A percentile compares a stretch with the other conserved stretches of the same genome.
Evolutionary conservation across 2,797 vertebrate genomes (phyloP).

Genomic region (Gadopsis marmoratus): DNA sequence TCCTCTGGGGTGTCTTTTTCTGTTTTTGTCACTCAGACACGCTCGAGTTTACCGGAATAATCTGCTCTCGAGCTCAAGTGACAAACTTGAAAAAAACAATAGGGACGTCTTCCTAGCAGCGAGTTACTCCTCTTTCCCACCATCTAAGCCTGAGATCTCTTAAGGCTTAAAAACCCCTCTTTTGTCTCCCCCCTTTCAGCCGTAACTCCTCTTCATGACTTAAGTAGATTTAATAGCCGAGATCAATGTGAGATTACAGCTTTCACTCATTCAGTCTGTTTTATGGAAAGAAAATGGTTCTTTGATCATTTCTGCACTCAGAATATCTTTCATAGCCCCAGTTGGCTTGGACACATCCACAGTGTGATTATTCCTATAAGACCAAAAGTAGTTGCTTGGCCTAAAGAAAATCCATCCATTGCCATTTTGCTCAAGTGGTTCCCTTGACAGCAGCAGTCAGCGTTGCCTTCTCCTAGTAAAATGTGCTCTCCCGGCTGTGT

Average conservation of each 20-base stretch:
- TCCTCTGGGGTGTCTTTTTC: conserved; percentile 67
- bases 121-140: conserved; percentile 18
- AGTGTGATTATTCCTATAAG: conserved; percentile 33
- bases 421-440: conserved; percentile 63
- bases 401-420: conserved; percentile 69
- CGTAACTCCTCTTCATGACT: conserved; percentile 44
- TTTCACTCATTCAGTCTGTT: conserved; percentile 42
- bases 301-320: conserved; percentile 40
- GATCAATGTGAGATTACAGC: conserved; percentile 61
- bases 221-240: conserved; percentile 53
- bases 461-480: conserved; percentile 64
- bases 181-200: conserved; percentile 22
- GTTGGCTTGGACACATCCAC: conserved; percentile 27
- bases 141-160: conserved; percentile 32
- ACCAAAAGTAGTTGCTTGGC: conserved; percentile 47
- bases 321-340: conserved; percentile 35
- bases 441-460: conserved; percentile 59
- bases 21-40: conserved; percentile 69
- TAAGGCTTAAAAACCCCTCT: conserved; percentile 31
- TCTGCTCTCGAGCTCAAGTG: conserved; percentile 54
- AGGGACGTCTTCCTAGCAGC: conserved; percentile 29
- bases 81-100: conserved; percentile 55
- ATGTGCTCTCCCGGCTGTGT: conserved; percentile 66
- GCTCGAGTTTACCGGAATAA: conserved; percentile 63
- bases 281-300: conserved; percentile 39